Evolutionary conservation across 2,113 vertebrate genomes (phyloP).

Genomic region (Elachura formosa): DNA sequence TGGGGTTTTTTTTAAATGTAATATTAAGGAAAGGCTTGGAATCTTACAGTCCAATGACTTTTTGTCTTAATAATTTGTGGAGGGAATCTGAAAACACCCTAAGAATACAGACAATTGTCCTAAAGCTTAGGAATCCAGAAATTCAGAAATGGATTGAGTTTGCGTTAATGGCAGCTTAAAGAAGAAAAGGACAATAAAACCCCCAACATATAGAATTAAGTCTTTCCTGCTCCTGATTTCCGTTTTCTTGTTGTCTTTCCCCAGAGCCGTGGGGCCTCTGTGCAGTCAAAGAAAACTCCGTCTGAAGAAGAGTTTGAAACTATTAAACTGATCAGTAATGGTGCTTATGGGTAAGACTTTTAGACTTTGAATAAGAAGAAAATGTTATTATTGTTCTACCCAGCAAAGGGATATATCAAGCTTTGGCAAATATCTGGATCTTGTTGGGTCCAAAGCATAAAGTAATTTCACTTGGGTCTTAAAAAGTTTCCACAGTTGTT

Average conservation of each 20-base stretch:
- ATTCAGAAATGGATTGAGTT: neutral
- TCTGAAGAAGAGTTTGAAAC: constrained; percentile 95
- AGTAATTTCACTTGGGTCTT: neutral
- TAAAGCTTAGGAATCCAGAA: neutral
- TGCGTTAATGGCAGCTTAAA: neutral
- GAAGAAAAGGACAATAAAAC: neutral
- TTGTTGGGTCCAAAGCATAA: neutral
- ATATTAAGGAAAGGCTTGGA: neutral
- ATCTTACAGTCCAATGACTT: neutral
- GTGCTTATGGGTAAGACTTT: constrained; percentile 87
- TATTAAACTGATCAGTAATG: constrained; percentile 97
- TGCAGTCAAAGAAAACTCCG: constrained; percentile 85
- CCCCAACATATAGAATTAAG: neutral
- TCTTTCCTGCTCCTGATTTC: neutral
- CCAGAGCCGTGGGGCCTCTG: constrained; percentile 77
- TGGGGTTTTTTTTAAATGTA: neutral
- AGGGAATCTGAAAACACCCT: neutral
- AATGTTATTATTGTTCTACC: neutral
- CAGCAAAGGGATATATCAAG: neutral
- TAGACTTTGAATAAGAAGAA: neutral
- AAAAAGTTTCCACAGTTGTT: neutral
- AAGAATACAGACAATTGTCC: neutral
- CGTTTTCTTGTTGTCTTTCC: neutral
- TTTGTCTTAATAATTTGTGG: neutral
- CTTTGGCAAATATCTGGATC: neutral